Conservation (phyloP, 2,113 vertebrate genomes). For the Hemicordylus capensis region DNA sequence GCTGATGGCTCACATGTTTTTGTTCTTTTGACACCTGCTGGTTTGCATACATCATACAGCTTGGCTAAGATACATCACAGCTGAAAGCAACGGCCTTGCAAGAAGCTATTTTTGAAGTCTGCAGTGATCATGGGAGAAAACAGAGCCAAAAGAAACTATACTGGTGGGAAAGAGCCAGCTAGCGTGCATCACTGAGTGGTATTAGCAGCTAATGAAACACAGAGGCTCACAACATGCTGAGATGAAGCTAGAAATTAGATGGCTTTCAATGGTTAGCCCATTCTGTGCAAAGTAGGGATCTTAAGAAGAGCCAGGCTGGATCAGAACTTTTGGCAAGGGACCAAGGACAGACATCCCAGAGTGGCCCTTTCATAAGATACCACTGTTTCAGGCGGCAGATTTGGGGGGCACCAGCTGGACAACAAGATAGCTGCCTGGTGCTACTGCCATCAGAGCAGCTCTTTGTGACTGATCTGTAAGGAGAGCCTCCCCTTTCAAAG, state of each 20-base stretch:
- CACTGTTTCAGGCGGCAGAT: too few species aligned
- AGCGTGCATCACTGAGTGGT: neutral
- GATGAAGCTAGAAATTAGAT: neutral
- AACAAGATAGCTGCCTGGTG: too few species aligned
- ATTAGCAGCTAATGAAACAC: neutral
- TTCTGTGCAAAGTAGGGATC: neutral
- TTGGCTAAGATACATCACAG: constrained; percentile 6
- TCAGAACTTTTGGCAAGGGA: too few species aligned
- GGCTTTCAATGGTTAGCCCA: neutral
- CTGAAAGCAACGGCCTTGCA: neutral
- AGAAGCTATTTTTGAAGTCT: constrained; percentile 20
- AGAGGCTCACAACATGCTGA: neutral
- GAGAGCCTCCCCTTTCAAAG: too few species aligned
- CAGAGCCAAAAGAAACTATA: neutral
- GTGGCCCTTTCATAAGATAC: too few species aligned
- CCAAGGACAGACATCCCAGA: too few species aligned
- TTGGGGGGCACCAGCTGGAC: too few species aligned
- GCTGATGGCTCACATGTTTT: constrained; percentile 2
- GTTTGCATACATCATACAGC: constrained; percentile 1
- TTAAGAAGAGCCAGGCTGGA: neutral
- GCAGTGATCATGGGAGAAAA: neutral
- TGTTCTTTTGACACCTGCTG: constrained; percentile 11
- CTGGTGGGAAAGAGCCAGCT: neutral
- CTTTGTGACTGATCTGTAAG: too few species aligned
- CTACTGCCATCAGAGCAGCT: too few species aligned